These are phyloP conservation scores for Ahaetulla prasina DNA, from an alignment of 2,113 vertebrate genomes.

Conservation along the genomic window DNA sequence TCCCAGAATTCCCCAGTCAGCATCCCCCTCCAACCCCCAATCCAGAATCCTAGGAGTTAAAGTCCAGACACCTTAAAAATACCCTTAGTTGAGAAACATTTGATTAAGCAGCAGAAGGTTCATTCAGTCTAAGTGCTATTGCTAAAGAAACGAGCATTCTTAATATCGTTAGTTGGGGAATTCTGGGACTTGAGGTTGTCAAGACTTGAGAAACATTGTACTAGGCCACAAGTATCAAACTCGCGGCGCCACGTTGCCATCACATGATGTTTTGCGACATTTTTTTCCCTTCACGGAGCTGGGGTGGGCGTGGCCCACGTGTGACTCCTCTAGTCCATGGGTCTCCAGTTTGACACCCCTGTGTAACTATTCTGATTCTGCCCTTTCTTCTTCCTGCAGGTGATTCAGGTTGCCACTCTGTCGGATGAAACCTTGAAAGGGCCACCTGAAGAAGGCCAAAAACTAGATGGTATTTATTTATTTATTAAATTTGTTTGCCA, in stretches of 20 bases:
- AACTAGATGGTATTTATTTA: slow-evolving; percentile 72
- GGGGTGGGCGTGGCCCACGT: too few species aligned
- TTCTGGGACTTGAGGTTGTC: neutral
- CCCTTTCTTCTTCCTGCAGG: slow-evolving; percentile 64
- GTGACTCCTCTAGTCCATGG: too few species aligned
- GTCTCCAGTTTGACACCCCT: too few species aligned
- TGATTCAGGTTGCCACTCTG: slow-evolving; percentile 87
- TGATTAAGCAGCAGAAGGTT: neutral
- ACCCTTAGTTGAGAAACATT: neutral
- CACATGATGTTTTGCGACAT: accelerated
- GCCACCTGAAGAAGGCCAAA: slow-evolving; percentile 67
- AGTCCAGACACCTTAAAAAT: neutral
- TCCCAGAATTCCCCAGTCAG: neutral
- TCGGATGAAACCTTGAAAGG: slow-evolving; percentile 78
- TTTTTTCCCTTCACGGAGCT: too few species aligned
- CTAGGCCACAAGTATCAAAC: neutral
- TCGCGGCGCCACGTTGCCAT: too few species aligned
- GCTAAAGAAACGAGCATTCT: neutral
- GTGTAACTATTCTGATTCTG: neutral
- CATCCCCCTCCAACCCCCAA: neutral
- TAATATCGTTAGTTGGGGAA: neutral
- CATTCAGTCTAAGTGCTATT: too few species aligned
- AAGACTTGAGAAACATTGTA: neutral
- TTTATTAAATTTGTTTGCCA: neutral
- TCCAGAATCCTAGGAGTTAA: neutral